Base-by-base conservation (phyloP, 1,140 invertebrate species). In the Drosophila ironensis region DNA sequence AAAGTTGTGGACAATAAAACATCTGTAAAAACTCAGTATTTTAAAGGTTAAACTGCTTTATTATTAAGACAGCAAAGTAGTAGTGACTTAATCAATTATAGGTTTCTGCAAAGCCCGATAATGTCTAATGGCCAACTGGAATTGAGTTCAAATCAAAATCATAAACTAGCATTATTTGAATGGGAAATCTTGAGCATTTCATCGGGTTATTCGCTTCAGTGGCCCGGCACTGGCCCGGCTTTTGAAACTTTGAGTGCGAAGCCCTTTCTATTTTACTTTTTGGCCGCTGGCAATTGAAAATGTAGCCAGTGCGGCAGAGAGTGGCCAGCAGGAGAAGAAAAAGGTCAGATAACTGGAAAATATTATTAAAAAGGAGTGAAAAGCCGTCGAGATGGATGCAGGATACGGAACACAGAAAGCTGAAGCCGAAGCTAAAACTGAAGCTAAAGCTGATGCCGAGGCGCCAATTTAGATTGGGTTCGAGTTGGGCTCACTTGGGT, bases 281-380 rank as follows among this genome's bases (percentile, higher is more conserved):
- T 72, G 68, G 53, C 73, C 72, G 61, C 42, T 28, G 51, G 74
- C 60, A 20, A 52, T 60, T 48, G 37, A 52, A 64, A 71, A 52
- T 60, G 52, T 46, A 22, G 41, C 78, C 68, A 50, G 4, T 16
- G 45, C 33, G 47, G 59, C 68, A 25, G 48, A 57, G 59, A 73
- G 17, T 63, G 59, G 56, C 56, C 56, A 63, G 37, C 60, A 48
- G 59, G 57, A 54, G 50, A 67, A 82, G 78, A 87, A 84, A 84
- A 86, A 84, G 80, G 80, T 84, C 80, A 84, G 80, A 86, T 86
- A 84, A 72, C 80, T 84, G 80, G 81, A 80, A 84, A 84, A 84
- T 86, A 87, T 80, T 86, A 84, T 84, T 87, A 84, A 84, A 80
- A 84, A 74, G 63, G 51, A 81, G 72, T 54, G 46, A 59, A 84